These are phyloP conservation scores for Agonum fuliginosum DNA, from an alignment of 2,888 invertebrate species.

Conservation along the genomic window DNA sequence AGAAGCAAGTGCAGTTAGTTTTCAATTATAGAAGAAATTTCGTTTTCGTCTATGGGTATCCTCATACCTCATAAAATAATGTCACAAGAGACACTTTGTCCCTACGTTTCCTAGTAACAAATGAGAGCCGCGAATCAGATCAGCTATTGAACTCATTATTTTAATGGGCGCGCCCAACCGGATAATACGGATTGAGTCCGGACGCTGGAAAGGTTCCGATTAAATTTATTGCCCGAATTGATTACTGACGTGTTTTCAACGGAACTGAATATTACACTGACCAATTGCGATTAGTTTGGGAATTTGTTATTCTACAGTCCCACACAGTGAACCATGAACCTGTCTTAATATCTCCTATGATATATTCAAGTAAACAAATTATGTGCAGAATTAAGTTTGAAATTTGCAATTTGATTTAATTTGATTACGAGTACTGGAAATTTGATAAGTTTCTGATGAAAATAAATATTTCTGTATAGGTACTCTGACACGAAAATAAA, in stretches of 20 bases:
- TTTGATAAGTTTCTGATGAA: slow-evolving; percentile 12
- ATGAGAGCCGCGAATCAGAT: slow-evolving; percentile 36
- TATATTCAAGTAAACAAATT: slow-evolving; percentile 29
- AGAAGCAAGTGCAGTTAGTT: no score
- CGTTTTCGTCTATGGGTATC: no score
- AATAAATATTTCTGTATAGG: no score
- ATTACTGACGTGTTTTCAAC: slow-evolving; percentile 40
- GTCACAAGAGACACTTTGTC: no score
- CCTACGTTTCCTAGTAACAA: slow-evolving; percentile 39
- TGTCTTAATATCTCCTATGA: slow-evolving; percentile 9
- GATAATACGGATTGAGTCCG: slow-evolving; percentile 37
- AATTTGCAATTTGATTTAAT: slow-evolving; percentile 12
- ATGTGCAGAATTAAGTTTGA: neutral
- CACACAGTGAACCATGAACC: no score
- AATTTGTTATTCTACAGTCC: slow-evolving; percentile 23
- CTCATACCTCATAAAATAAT: no score
- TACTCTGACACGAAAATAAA: no score
- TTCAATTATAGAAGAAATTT: no score
- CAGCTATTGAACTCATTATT: slow-evolving; percentile 38
- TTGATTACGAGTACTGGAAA: slow-evolving; percentile 3
- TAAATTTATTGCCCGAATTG: slow-evolving; percentile 41
- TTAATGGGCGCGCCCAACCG: slow-evolving; percentile 28
- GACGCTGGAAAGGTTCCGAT: slow-evolving; percentile 37
- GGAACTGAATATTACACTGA: slow-evolving; percentile 26
- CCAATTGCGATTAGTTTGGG: slow-evolving; percentile 30